Evolutionary conservation across 1,140 invertebrate species (phyloP).

Genomic region (Drosophila setifemur): DNA sequence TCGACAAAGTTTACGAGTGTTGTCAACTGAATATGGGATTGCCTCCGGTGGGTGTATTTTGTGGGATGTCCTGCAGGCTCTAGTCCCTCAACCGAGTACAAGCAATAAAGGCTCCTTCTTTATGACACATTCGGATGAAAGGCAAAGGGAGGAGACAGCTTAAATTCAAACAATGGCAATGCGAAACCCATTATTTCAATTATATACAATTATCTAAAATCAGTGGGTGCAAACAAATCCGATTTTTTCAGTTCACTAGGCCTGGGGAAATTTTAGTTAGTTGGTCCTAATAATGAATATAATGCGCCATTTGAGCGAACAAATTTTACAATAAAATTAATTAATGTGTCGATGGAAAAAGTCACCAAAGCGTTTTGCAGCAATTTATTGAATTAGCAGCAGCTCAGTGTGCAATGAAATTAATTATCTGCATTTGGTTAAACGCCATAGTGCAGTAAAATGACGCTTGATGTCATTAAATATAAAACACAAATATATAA

Average conservation of each 20-base stretch:
- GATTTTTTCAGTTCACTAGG: conserved; percentile 25
- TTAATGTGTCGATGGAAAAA: conserved; percentile 47
- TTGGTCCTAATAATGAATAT: conserved; percentile 4
- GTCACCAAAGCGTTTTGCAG: conserved; percentile 14
- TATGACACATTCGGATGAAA: conserved; percentile 24
- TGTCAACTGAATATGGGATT: neutral
- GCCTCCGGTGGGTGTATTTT: conserved; percentile 33
- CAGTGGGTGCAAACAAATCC: conserved; percentile 2
- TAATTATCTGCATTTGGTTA: conserved; percentile 48
- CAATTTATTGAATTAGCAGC: conserved; percentile 57
- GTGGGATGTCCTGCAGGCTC: conserved; percentile 11
- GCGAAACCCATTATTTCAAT: conserved; percentile 1
- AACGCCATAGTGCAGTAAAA: conserved; percentile 5
- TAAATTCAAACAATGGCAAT: neutral
- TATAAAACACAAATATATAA: conserved; percentile 17
- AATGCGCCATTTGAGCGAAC: conserved; percentile 27
- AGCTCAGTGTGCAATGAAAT: conserved; percentile 31
- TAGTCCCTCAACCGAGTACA: conserved; percentile 38
- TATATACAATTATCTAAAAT: neutral
- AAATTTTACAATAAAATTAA: conserved; percentile 49
- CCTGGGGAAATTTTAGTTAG: conserved; percentile 12
- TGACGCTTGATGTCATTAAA: neutral
- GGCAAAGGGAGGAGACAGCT: neutral
- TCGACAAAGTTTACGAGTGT: conserved; percentile 28
- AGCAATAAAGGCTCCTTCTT: conserved; percentile 40